A percentile compares a stretch with the other conserved stretches of the same genome.
Evolutionary conservation across 2,888 invertebrate genomes (phyloP).

Genomic region (Agonopterix arenella): DNA sequence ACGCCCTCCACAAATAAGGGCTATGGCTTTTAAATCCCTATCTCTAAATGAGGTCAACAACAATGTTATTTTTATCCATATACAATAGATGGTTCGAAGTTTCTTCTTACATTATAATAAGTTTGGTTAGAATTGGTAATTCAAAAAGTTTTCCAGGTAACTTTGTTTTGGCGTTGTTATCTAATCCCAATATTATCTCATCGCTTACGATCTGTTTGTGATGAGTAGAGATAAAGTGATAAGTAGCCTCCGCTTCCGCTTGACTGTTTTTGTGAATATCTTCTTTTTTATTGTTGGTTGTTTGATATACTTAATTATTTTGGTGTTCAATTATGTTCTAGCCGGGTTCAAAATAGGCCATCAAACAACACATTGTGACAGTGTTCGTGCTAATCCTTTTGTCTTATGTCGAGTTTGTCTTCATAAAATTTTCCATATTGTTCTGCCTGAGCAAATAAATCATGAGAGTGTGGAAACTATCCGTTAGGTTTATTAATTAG

Average conservation of each 20-base stretch:
- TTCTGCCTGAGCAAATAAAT: slow-evolving; percentile 43
- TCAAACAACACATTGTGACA: neutral
- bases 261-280: slow-evolving; percentile 17
- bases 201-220: slow-evolving; percentile 40
- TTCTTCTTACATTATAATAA: neutral
- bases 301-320: neutral
- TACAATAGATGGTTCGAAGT: too few species aligned
- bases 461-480: slow-evolving; percentile 46
- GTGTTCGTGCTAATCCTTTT: too few species aligned
- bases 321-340: neutral
- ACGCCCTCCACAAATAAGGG: slow-evolving; percentile 26
- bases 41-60: slow-evolving; percentile 7
- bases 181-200: slow-evolving; percentile 53
- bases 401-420: too few species aligned
- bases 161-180: slow-evolving; percentile 26
- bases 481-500: slow-evolving; percentile 63
- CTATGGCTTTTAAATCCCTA: slow-evolving; percentile 10
- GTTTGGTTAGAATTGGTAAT: slow-evolving; percentile 3
- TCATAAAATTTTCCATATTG: slow-evolving; percentile 10
- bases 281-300: slow-evolving; percentile 24
- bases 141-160: slow-evolving; percentile 13
- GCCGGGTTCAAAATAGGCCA: neutral
- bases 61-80: neutral
- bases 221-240: slow-evolving; percentile 33
- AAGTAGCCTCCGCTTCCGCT: too few species aligned